These are phyloP conservation scores for Choloepus didactylus DNA, from an alignment of 2,797 vertebrate species.

Conservation along the genomic window DNA sequence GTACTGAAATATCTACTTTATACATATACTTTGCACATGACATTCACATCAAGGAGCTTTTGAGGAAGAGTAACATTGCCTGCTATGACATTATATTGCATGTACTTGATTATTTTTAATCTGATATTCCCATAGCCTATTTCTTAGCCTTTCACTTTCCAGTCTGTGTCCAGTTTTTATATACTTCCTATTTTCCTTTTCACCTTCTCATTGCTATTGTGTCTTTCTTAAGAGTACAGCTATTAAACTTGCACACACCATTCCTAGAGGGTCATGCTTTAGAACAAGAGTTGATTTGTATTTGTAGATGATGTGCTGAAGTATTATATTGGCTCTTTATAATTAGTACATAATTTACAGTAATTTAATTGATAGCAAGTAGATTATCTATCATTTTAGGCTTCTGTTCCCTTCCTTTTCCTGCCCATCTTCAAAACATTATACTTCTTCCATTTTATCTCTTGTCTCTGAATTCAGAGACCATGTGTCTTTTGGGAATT, in stretches of 20 bases:
- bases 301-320: constrained; percentile 3
- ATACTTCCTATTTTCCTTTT: constrained; percentile 32
- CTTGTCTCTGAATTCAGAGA: constrained; percentile 46
- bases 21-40: not conserved
- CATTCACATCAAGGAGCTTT: not conserved
- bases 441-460: constrained; percentile 30
- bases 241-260: not conserved
- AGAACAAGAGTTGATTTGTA: not conserved
- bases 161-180: constrained; percentile 27
- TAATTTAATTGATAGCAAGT: not conserved
- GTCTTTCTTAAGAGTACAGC: not conserved
- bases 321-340: not conserved
- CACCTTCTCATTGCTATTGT: not conserved
- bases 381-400: not conserved
- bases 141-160: constrained; percentile 40
- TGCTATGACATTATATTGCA: not conserved
- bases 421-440: constrained; percentile 11
- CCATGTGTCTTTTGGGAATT: not conserved
- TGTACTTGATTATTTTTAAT: constrained; percentile 28
- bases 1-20: constrained; percentile 11
- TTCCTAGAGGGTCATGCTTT: not conserved
- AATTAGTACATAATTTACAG: not conserved
- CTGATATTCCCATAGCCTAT: not conserved
- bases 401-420: constrained; percentile 24
- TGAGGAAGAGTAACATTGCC: not conserved